Base-by-base conservation (phyloP, 2,888 invertebrate species). In the Anoplius nigerrimus region DNA sequence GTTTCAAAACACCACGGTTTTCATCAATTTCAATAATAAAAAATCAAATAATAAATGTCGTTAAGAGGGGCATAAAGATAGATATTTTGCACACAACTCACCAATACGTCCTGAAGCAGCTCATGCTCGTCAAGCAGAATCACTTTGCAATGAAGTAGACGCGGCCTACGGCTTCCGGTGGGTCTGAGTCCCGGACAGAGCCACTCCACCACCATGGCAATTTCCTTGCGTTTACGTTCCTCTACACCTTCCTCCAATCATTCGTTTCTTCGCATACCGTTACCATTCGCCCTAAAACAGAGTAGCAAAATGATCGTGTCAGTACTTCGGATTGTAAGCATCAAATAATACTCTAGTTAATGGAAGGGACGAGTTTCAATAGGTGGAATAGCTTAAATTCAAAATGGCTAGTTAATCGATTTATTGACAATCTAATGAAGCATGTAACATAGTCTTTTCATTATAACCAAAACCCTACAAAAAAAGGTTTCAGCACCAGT, bases 51-150 rank as follows among this genome's bases (percentile, higher is more conserved):
- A 45, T n/a, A 2, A 11, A 5, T 16, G 45, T 11, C 2, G n/a
- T 45, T 16, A 16, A 42, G 13, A 42, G 13, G 13, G 13, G 51
- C 48, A 60, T 42, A 62, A 11, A 16, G 27, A 69, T 51, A 43
- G 34, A 22, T 51, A 8, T 6, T 21, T 18, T 13, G 66, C 5
- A 15, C 46, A 58, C 46, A 58, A 88, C 91, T 91, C 90, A 96
- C 97, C 94, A 95, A 94, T 85, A 96, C 93, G 90, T 97, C 97
- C 87, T 97, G 95, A 78, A 96, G 91, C 73, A 97, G 92, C 88
- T 97, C 97, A 84, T 96, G 94, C 87, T 97, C 96, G 89, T 97
- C 97, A 82, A 97, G 92, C 79, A 97, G 92, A 85, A 97, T 94
- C 83, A 97, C 95, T 89, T 97, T 95, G 90, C 95, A 95, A 84